Conservation (phyloP, 2,888 invertebrate species). For the Nemotelus pantherinus region DNA sequence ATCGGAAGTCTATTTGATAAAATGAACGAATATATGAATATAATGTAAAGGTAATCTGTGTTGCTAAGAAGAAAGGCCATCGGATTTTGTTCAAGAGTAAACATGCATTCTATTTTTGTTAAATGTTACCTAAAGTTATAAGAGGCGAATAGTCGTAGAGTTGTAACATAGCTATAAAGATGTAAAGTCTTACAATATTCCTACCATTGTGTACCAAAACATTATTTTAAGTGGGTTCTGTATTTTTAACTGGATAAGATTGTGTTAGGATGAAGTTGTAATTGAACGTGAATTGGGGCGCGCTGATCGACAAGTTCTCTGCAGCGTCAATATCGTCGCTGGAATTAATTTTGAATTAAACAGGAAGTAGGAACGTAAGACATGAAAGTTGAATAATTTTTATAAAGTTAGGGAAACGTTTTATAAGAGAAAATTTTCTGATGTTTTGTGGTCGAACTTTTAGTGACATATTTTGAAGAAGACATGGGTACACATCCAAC, state of each 20-base stretch:
- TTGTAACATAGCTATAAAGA: neutral
- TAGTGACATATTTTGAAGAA: too few species aligned
- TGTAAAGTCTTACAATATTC: neutral
- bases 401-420: too few species aligned
- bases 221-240: neutral
- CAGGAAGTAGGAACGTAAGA: too few species aligned
- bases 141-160: constrained; percentile 27
- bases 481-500: too few species aligned
- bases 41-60: constrained; percentile 27
- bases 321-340: too few species aligned
- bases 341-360: too few species aligned
- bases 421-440: too few species aligned
- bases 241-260: neutral
- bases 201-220: constrained; percentile 8
- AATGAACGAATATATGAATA: neutral
- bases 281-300: neutral
- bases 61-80: neutral
- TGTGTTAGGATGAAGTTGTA: neutral
- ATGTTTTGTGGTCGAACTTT: too few species aligned
- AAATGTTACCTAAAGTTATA: constrained; percentile 11
- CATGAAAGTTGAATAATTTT: too few species aligned
- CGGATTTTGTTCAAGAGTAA: neutral
- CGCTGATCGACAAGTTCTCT: too few species aligned
- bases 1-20: neutral
- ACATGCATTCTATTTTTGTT: neutral